Percentiles rank a stretch among this genome's conserved stretches.
These are phyloP conservation scores for Coenonympha glycerion DNA, from an alignment of 2,888 invertebrate species.

Conservation along the genomic window DNA sequence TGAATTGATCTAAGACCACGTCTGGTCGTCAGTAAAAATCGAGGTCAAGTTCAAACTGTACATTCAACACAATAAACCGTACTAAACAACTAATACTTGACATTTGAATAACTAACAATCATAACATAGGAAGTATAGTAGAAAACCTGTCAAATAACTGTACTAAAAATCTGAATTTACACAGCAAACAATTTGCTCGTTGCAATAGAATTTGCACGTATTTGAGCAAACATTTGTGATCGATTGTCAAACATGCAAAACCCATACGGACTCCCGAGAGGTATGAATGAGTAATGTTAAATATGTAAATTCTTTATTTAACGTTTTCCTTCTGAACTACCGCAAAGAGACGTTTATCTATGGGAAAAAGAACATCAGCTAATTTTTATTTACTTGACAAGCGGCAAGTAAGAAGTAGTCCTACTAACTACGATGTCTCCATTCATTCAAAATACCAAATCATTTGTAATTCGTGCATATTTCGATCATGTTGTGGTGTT, in stretches of 20 bases:
- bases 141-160: not conserved
- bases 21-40: no score
- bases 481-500: no score
- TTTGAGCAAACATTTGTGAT: not conserved
- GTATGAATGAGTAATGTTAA: not conserved
- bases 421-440: no score
- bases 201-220: conserved; percentile 1
- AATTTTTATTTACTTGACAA: no score
- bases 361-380: no score
- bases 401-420: no score
- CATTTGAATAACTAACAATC: not conserved
- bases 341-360: not conserved
- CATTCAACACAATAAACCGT: no score
- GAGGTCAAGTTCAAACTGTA: no score
- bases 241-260: not conserved
- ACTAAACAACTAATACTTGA: no score
- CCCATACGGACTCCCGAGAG: not conserved
- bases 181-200: not conserved
- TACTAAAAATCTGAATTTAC: not conserved
- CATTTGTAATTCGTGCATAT: no score
- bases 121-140: not conserved
- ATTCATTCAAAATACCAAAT: no score
- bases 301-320: not conserved
- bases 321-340: not conserved
- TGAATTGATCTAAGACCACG: no score